Evolutionary conservation across 2,888 invertebrate species (phyloP).

Genomic region (Sphecodes monilicornis): DNA sequence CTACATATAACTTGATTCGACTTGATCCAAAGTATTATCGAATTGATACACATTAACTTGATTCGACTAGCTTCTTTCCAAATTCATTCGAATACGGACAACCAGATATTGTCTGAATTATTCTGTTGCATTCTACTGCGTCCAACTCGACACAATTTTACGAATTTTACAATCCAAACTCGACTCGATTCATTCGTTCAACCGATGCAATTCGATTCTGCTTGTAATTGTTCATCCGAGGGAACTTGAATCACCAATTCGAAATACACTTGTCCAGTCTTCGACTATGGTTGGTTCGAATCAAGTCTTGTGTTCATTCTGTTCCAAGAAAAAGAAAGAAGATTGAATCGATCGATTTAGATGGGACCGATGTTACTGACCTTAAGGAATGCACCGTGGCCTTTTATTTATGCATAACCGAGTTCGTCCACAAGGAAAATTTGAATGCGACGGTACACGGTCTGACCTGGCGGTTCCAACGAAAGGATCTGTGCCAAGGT

Average conservation of each 20-base stretch:
- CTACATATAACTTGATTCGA: no score
- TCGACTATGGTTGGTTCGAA: background rate
- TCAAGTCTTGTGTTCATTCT: background rate
- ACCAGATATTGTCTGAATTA: background rate
- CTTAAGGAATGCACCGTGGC: conserved; percentile 60
- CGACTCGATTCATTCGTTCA: background rate
- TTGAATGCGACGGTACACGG: conserved; percentile 68
- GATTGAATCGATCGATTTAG: conserved; percentile 29
- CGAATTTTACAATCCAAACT: background rate
- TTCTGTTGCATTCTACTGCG: background rate
- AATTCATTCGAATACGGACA: background rate
- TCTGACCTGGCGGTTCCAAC: conserved; percentile 56
- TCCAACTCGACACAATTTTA: background rate
- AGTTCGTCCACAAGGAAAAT: conserved; percentile 70
- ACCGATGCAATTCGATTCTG: background rate
- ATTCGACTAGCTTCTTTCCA: background rate
- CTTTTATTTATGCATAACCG: conserved; percentile 73
- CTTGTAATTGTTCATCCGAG: background rate
- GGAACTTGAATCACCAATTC: background rate
- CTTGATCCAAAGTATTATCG: no score
- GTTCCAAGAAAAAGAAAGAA: background rate
- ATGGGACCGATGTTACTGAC: conserved; percentile 56
- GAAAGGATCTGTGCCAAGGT: conserved; percentile 68
- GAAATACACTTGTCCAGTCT: background rate
- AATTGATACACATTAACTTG: background rate